phyloP scores from a whole-genome alignment of 2,113 vertebrate species.

The Zootoca vivipara region DNA sequence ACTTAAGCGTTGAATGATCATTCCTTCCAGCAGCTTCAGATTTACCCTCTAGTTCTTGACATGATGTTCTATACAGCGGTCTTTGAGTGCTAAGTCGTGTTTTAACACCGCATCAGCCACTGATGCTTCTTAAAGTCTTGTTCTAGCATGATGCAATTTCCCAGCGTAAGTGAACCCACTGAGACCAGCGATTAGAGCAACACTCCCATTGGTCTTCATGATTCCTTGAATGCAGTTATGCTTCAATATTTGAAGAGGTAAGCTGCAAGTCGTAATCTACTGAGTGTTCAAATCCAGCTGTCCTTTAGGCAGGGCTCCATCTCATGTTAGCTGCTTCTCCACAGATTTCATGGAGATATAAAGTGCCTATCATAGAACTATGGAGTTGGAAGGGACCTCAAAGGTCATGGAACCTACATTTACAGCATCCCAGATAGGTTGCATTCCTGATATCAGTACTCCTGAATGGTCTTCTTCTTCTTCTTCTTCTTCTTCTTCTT shows the following conservation, averaged over 20 bases:
- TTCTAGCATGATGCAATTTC: background rate
- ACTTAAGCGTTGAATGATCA: background rate
- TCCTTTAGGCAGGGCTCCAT: background rate
- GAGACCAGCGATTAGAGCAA: background rate
- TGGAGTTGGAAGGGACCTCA: background rate
- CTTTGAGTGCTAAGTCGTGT: background rate
- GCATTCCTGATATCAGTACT: no score
- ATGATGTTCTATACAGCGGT: background rate
- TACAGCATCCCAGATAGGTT: background rate
- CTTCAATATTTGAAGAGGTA: background rate
- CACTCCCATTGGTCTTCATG: background rate
- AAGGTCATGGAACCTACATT: background rate
- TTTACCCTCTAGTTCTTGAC: background rate
- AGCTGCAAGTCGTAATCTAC: background rate
- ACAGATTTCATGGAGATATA: background rate
- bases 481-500: no score
- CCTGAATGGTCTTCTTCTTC: no score
- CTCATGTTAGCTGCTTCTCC: background rate
- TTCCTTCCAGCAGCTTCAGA: background rate
- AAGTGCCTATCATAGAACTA: background rate
- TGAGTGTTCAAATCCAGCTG: background rate
- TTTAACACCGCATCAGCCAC: background rate
- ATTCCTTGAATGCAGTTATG: background rate
- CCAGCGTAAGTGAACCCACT: background rate
- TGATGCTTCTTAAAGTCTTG: background rate